Evolutionary conservation across 2,888 invertebrate genomes (phyloP).

Genomic region (Drosophila phalerata): DNA sequence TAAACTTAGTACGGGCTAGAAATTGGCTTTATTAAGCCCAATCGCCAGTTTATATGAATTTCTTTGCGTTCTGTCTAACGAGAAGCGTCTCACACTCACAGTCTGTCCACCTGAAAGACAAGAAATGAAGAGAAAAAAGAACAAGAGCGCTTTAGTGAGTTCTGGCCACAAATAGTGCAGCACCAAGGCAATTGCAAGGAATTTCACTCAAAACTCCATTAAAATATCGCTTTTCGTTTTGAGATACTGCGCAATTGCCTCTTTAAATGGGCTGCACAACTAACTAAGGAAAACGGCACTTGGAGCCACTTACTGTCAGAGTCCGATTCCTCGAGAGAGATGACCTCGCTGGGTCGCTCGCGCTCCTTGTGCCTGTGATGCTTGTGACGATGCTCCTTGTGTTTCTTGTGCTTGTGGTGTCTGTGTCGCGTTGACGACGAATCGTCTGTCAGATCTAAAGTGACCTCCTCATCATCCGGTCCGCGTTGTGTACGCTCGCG

Average conservation of each 20-base stretch:
- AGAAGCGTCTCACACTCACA: constrained; percentile 61
- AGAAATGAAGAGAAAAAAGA: constrained; percentile 67
- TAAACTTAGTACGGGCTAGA: constrained; percentile 35
- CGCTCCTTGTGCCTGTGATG: constrained; percentile 67
- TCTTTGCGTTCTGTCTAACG: not conserved
- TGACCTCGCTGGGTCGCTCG: constrained; percentile 74
- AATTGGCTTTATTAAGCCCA: not conserved
- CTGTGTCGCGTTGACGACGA: constrained; percentile 71
- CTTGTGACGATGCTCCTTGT: constrained; percentile 81
- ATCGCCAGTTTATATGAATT: constrained; percentile 16
- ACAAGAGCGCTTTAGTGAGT: constrained; percentile 74
- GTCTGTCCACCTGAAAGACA: constrained; percentile 54
- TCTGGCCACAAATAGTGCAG: constrained; percentile 64
- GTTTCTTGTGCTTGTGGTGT: constrained; percentile 79
- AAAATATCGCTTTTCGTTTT: constrained; percentile 69
- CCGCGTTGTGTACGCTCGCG: constrained; percentile 52
- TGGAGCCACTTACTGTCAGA: constrained; percentile 85
- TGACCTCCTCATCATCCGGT: constrained; percentile 51
- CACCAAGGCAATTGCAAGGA: constrained; percentile 61
- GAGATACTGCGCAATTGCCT: constrained; percentile 46
- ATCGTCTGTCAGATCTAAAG: constrained; percentile 69
- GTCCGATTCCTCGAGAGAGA: constrained; percentile 83
- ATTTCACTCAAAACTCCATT: constrained; percentile 22
- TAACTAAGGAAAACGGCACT: not conserved
- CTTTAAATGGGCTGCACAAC: constrained; percentile 44